Conservation (phyloP, 2,888 invertebrate species). For the Cremastinae sp. region DNA sequence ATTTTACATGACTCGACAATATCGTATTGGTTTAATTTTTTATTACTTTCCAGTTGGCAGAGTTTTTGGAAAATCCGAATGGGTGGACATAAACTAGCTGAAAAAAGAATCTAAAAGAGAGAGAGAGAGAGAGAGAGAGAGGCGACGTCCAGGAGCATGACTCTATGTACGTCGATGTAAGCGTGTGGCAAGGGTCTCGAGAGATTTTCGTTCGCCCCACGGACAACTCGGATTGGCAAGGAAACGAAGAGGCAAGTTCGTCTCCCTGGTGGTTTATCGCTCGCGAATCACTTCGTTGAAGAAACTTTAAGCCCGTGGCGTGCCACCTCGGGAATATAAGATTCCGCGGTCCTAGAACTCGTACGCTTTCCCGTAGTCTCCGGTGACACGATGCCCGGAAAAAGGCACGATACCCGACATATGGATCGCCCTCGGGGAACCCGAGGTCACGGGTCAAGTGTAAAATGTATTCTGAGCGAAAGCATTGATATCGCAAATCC, state of each 20-base stretch:
- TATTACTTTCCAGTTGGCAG: background rate
- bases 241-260: slow-evolving; percentile 63
- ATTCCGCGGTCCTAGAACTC: slow-evolving; percentile 24
- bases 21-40: background rate
- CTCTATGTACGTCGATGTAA: slow-evolving; percentile 50
- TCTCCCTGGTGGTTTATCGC: slow-evolving; percentile 63
- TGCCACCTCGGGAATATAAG: slow-evolving; percentile 23
- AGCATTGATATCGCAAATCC: slow-evolving; percentile 3
- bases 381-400: slow-evolving; percentile 40
- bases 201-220: slow-evolving; percentile 48
- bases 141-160: slow-evolving; percentile 28
- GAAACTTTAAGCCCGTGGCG: slow-evolving; percentile 69
- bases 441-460: slow-evolving; percentile 32
- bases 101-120: slow-evolving; percentile 56
- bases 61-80: slow-evolving; percentile 42
- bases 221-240: slow-evolving; percentile 59
- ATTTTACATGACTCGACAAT: background rate
- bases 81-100: slow-evolving; percentile 51
- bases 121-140: too few species aligned
- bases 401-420: slow-evolving; percentile 4
- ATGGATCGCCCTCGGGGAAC: slow-evolving; percentile 25
- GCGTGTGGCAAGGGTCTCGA: slow-evolving; percentile 50
- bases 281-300: slow-evolving; percentile 63
- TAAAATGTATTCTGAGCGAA: slow-evolving; percentile 25
- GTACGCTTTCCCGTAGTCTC: slow-evolving; percentile 43